Base-by-base conservation (phyloP, 2,797 vertebrate species). In the Cossypha niveicapilla region DNA sequence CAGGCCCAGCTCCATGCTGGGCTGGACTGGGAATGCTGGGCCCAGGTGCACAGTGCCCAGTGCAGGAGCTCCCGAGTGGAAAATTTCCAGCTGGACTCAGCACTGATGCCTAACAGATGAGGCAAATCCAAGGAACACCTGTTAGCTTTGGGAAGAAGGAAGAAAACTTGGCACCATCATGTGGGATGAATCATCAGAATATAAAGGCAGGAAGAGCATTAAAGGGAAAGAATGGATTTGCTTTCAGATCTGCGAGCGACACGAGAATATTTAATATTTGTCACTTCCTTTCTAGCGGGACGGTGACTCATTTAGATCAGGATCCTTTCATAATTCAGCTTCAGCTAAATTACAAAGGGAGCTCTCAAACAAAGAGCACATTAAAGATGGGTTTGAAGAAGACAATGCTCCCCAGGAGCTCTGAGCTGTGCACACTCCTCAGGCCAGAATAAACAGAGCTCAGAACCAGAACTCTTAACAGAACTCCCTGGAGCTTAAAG, bases 101-200 rank as follows among this genome's bases (percentile, higher is more conserved):
- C 42, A 78, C 53, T 39, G 91, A 96, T 84, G 94, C 34, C 6
- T 28, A 91, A 72, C 93, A 97, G 95, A 96, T 95, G 88, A 96
- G 91, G 77, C 78, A 96, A 96, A 97, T 96, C 75, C 93, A 96
- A 92, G 85, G 94, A 96, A 94, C 93, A 97, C 95, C 93, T 97
- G 96, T 94, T 95, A 96, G 51, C 67, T 92, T 86, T 60, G 67
- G 61, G 63, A 93, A 73, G 58, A 66, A 65, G 72, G 56, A 45
- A 80, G 57, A 34, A 35, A 65, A 22, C 32, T 14, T 94, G 62
- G 73, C 90, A 74, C 11, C 41, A 9, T 3, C 24, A 65, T 1
- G 9, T 60, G 74, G 82, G 71, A 76, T 95, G 94, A 93, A 61
- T 96, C 95, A 90, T 75, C 77, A 74, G 44, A 58, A 90, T 21